phyloP scores from a whole-genome alignment of 2,797 vertebrate species.

The Triplophysa yarkandensis region DNA sequence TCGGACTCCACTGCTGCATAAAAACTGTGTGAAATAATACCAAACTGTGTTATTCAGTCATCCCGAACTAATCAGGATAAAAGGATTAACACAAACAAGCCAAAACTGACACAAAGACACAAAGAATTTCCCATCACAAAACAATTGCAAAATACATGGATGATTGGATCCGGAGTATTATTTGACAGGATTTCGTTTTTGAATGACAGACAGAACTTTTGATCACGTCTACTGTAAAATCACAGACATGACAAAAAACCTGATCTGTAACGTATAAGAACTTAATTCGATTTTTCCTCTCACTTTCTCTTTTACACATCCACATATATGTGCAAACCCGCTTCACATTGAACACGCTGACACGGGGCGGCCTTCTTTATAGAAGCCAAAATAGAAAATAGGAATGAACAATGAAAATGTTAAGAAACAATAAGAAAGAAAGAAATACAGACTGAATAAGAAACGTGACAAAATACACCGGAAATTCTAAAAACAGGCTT shows the following conservation, averaged over 20 bases:
- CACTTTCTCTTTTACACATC: background rate
- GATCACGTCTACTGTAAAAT: background rate
- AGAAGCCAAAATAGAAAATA: background rate
- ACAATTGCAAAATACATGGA: conserved; percentile 46
- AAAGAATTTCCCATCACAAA: background rate
- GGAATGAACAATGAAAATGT: too few relatives aligned
- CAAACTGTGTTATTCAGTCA: conserved; percentile 40
- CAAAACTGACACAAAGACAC: conserved; percentile 4
- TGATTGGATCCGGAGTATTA: background rate
- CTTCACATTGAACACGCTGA: background rate
- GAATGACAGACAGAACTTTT: background rate
- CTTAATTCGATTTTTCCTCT: too few relatives aligned
- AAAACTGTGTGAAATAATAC: conserved; percentile 34
- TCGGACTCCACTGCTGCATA: conserved; percentile 16
- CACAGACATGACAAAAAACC: background rate
- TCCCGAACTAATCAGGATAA: conserved; percentile 51
- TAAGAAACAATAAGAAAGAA: too few relatives aligned
- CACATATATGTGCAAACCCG: background rate
- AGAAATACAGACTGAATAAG: background rate
- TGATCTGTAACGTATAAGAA: too few relatives aligned
- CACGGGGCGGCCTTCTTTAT: background rate
- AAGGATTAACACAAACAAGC: conserved; percentile 53
- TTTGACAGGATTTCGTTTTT: background rate
- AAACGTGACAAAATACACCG: background rate
- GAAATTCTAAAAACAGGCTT: conserved; percentile 13